Base-by-base conservation (phyloP, 2,888 invertebrate species). In the Galerucella pusilla region DNA sequence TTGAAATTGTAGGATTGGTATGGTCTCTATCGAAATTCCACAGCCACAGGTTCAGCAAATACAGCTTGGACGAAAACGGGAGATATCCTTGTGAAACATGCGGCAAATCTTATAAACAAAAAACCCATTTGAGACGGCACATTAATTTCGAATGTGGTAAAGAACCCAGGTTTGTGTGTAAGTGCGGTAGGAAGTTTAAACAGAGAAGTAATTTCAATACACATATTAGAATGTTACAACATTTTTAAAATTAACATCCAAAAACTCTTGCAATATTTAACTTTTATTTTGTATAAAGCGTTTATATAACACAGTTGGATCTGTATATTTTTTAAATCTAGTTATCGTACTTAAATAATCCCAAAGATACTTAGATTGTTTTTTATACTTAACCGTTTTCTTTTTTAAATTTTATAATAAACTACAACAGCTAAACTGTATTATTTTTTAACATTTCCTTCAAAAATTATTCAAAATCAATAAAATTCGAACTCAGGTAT, bases 41-140 rank as follows among this genome's bases (percentile, higher is more conserved):
- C 49, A 66, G 72, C 45, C 46, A 60, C 49, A 66, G 67, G n/a
- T 52, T 49, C 10, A 72, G 72, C 49, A 72, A 72, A 60, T 72
- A 72, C 25, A 45, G 12, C 6, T 60, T 67, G n/a, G 72, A 72
- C 28, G 66, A 72, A 35, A 66, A 72, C 35, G 72, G 72, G 10
- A 45, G 76, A 49, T 80, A 74, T 28, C 75, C 76, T 35, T 81
- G 80, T 60, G 46, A 72, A 14, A 74, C 71, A 20, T 80, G 79
- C 25, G 69, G 80, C 12, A 79, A 81, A 65, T 76, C 74, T 9
- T 84, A 84, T 75, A 84, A 83, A 71, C 80, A 81, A 25, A 83
- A 79, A 66, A 81, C 79, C 52, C 83, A 84, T 1, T 59, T 84
- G 75, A 83, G 81, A 70, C 70, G 85, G 35, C 85, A 85, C 73